These are phyloP conservation scores for Tragulus kanchil DNA, from an alignment of 2,113 vertebrate species.

Conservation along the genomic window DNA sequence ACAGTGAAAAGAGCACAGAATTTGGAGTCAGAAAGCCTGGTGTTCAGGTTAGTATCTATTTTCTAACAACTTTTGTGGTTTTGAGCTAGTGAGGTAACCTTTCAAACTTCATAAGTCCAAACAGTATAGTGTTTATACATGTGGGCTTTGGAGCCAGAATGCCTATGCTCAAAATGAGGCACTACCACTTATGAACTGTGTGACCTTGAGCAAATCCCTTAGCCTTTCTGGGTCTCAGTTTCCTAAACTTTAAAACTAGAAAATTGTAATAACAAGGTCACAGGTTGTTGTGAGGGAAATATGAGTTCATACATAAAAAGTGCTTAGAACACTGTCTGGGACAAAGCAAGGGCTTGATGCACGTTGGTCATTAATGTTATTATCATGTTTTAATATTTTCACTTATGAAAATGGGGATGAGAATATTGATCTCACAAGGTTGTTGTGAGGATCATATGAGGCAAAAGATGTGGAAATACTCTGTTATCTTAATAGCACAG, in stretches of 20 bases:
- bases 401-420: slow-evolving; percentile 17
- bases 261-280: neutral
- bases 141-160: neutral
- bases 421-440: neutral
- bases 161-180: slow-evolving; percentile 22
- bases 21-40: slow-evolving; percentile 23
- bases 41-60: neutral
- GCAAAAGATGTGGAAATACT: neutral
- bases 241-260: slow-evolving; percentile 25
- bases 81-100: neutral
- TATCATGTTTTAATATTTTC: neutral
- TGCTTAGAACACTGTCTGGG: neutral
- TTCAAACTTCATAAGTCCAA: slow-evolving; percentile 13
- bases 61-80: neutral
- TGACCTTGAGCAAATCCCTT: neutral
- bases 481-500: neutral
- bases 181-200: neutral
- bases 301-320: neutral
- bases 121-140: neutral
- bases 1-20: slow-evolving; percentile 18
- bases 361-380: slow-evolving; percentile 29
- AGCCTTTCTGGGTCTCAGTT: neutral
- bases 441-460: neutral
- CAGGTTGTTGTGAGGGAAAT: neutral
- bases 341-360: neutral